Evolutionary conservation across 2,888 invertebrate species (phyloP), one percentile per base, ranked within the genome.

Genomic region (Apoda limacodes): DNA sequence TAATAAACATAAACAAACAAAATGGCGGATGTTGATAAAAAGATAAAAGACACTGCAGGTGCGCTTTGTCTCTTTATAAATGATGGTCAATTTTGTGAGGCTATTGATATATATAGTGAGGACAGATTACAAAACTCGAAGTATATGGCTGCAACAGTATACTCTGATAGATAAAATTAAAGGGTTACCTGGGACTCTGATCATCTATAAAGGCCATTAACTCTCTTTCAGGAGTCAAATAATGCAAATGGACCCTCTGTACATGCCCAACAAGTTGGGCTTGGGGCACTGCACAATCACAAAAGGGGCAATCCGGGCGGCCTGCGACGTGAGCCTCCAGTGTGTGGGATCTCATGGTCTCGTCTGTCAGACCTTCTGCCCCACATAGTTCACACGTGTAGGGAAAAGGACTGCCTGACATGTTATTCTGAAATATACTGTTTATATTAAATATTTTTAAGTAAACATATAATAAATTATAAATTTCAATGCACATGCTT

Each of bases 341-440:
- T 37, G 92, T 91, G 63, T 93, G 93, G 11, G 86, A 82, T 39
- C 91, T 76, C 86, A 93, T 89, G 45, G 89, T 86, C 39, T 90
- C 90, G 58, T 90, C 90, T 35, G 86, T 87, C 37, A 93, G 82
- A 11, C 90, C 90, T 49, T 91, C 90, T 42, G 88, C 84, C n/a
- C 92, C 92, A 63, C 93, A 93, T 40, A 93, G 89, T 69, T 93
- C 91, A 69, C 93, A 93, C 31, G 88, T 82, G 46, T 82, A 81
- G 0, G 81, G 80, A 30, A 80, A 80, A 9, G 81, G 78, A 40
- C 76, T 78, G 34, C 56, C 55, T 11, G 78, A 78, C 78, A 80
- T 80, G n/a, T n/a, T n/a, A n/a, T n/a, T n/a, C n/a, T n/a, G n/a
- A n/a, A n/a, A n/a, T n/a, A n/a, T n/a, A n/a, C n/a, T n/a, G n/a